Evolutionary conservation across 35 echinoderm and acorn worm species (phyloP).

Genomic region (Heliocidaris tuberculata): DNA sequence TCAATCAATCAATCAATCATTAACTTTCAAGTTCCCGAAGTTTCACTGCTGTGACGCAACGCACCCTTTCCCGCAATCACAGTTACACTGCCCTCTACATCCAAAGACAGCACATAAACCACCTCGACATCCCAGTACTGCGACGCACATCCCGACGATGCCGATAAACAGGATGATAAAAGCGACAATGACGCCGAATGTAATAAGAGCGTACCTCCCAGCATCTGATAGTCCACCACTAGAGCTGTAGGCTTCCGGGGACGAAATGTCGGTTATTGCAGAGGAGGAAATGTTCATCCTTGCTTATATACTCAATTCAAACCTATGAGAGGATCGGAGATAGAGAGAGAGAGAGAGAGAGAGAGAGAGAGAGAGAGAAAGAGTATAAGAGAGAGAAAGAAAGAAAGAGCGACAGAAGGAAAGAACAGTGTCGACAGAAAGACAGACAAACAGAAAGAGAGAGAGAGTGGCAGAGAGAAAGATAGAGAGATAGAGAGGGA

Average conservation of each 20-base stretch:
- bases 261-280: background rate
- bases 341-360: background rate
- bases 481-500: no score
- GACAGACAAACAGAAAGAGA: no score
- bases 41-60: no score
- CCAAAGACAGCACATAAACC: background rate
- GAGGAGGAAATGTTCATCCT: background rate
- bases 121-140: background rate
- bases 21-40: no score
- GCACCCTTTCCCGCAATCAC: background rate
- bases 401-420: no score
- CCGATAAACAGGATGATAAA: background rate
- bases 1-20: no score
- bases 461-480: no score
- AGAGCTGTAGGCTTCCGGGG: background rate
- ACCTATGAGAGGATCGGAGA: background rate
- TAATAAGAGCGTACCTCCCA: background rate
- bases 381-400: no score
- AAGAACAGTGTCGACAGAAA: no score
- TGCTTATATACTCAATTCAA: background rate
- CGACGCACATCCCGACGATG: background rate
- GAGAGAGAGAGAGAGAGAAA: background rate
- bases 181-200: background rate
- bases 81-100: background rate
- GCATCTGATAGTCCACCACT: background rate